Base-by-base conservation (phyloP, 1,140 invertebrate species). In the Colletes latitarsis region DNA sequence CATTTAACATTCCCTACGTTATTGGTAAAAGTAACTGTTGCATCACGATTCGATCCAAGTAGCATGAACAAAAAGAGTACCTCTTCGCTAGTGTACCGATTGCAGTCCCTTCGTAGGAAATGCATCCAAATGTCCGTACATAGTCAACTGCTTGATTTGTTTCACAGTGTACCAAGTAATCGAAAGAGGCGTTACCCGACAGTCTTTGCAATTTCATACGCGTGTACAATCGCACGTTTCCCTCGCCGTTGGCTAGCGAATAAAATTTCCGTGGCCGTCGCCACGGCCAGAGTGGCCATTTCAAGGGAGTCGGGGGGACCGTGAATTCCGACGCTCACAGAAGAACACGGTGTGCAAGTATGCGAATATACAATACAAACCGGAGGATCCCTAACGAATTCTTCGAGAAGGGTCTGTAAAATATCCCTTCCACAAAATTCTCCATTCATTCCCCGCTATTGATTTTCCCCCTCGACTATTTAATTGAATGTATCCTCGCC, bases 41-140 rank as follows among this genome's bases (percentile, higher is more conserved):
- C n/a, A 10, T 15, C 14, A 39, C 6, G 63, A 19, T 19, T n/a
- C 60, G 53, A 66, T 57, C 62, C 60, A 64, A 64, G 19, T 53
- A 76, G 30, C 73, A n/a, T 67, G 49, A 46, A 74, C 70, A 78
- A 85, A 85, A 72, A 82, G 81, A 85, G 53, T 62, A 62, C 60
- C 75, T 19, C 68, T 53, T 21, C 62, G 39, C 60, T 46, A 19
- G 69, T 43, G 30, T 58, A 69, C 66, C 60, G 19, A n/a, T 41
- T 82, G 79, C 83, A 82, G 77, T 67, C 81, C 70, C 79, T 85
- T 81, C 85, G 78, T 86, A 84, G 89, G 88, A 90, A 89, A 84
- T 89, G 88, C 88, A 87, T 73, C 80, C 82, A 86, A 88, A 90
- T 84, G 86, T 89, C 87, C 84, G 63, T 76, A 80, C 83, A 76